phyloP scores from a whole-genome alignment of 2,797 vertebrate genomes.

The Nyctibius grandis region DNA sequence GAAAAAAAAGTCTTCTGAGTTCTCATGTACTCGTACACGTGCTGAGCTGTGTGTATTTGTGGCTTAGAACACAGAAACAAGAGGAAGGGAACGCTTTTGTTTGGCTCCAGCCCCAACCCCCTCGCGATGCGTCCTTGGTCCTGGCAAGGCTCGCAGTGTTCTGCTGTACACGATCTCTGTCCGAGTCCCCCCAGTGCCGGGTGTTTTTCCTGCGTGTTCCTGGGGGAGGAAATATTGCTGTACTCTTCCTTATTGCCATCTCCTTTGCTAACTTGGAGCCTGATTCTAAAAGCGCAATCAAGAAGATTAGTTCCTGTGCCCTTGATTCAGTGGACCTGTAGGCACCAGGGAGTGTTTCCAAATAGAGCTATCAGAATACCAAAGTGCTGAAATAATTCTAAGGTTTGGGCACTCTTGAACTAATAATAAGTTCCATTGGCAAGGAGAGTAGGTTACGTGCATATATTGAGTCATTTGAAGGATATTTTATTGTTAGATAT shows the following conservation, averaged over 20 bases:
- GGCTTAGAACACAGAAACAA: neutral
- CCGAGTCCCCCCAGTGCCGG: neutral
- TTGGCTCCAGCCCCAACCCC: neutral
- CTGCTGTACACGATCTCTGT: neutral
- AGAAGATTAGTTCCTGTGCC: neutral
- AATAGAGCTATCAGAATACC: neutral
- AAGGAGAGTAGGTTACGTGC: neutral
- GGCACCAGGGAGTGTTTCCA: neutral
- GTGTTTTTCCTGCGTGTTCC: neutral
- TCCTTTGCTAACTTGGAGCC: neutral
- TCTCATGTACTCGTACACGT: neutral
- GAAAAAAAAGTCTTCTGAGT: neutral
- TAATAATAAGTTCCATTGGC: neutral
- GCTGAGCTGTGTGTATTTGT: neutral
- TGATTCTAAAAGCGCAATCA: neutral
- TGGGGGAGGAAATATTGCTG: neutral
- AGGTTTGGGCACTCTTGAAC: neutral
- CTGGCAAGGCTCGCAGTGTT: neutral
- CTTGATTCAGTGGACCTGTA: neutral
- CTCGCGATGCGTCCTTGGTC: neutral
- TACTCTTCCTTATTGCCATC: neutral
- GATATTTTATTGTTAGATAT: neutral
- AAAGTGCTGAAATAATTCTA: neutral
- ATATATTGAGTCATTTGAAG: neutral
- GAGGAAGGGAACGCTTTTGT: neutral